Percentiles rank a stretch among this genome's conserved stretches.
Evolutionary conservation across 2,113 vertebrate species (phyloP).

Genomic region (Phrynosoma blainvillii): DNA sequence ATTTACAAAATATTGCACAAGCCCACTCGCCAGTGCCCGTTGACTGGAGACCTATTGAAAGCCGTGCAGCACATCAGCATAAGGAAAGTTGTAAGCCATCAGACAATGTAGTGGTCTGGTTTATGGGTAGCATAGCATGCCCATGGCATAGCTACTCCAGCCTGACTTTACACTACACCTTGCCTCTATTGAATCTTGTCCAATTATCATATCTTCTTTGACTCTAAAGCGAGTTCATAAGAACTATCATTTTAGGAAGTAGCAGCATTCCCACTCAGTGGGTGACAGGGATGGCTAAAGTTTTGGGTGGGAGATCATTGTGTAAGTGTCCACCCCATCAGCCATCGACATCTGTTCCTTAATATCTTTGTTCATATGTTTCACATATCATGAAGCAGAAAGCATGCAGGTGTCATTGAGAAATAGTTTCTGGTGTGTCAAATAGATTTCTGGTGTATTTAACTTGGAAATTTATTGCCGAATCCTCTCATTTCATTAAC

Average conservation of each 20-base stretch:
- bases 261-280: background rate
- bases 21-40: no score
- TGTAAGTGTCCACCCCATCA: background rate
- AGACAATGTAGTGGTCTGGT: no score
- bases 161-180: no score
- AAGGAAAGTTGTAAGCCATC: no score
- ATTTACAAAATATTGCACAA: no score
- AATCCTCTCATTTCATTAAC: constrained; percentile 64
- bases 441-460: constrained; percentile 8
- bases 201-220: background rate
- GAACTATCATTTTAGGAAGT: background rate
- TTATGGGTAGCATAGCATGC: no score
- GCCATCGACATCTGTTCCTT: background rate
- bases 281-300: background rate
- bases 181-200: no score
- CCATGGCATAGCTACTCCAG: no score
- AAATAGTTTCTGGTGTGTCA: background rate
- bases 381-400: background rate
- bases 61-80: no score
- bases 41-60: no score
- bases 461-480: constrained; percentile 54
- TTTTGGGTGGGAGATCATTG: background rate
- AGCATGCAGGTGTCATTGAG: background rate
- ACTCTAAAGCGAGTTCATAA: background rate
- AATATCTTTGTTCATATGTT: background rate